phyloP scores from a whole-genome alignment of 2,113 vertebrate species.

The Coptodon rendalli region DNA sequence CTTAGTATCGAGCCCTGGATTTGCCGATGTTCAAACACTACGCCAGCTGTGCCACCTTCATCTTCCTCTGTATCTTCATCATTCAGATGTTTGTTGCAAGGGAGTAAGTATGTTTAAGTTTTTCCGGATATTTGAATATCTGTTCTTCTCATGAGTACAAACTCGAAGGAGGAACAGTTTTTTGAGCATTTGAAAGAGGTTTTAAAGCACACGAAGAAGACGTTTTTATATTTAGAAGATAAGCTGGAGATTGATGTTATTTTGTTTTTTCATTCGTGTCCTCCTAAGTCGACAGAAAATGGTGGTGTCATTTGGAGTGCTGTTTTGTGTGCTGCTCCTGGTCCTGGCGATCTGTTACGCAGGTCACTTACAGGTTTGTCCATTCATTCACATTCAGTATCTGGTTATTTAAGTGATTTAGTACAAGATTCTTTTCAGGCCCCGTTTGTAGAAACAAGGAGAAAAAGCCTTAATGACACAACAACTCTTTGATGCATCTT shows the following conservation, averaged over 20 bases:
- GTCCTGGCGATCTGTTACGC: slow-evolving; percentile 83
- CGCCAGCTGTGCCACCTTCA: slow-evolving; percentile 80
- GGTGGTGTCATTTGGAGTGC: slow-evolving; percentile 77
- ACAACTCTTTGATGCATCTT: background rate
- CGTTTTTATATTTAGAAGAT: background rate
- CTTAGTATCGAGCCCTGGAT: slow-evolving; percentile 86
- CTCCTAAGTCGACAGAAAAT: slow-evolving; percentile 69
- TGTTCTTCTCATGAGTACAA: background rate
- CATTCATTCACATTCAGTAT: background rate
- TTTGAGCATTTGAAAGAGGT: background rate
- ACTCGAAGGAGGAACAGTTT: background rate
- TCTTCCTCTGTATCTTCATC: slow-evolving; percentile 88
- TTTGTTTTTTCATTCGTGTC: background rate
- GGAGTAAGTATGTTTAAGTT: slow-evolving; percentile 67
- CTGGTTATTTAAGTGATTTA: background rate
- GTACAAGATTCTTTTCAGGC: background rate
- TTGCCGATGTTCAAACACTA: slow-evolving; percentile 84
- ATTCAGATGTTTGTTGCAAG: slow-evolving; percentile 82
- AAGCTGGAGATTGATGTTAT: background rate
- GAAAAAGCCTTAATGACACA: background rate
- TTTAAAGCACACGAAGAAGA: background rate
- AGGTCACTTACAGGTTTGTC: slow-evolving; percentile 82
- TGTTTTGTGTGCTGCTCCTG: slow-evolving; percentile 76
- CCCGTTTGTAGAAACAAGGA: background rate
- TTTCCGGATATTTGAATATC: background rate